Base-by-base conservation (phyloP, 2,113 vertebrate species). In the Grallaria varia region DNA sequence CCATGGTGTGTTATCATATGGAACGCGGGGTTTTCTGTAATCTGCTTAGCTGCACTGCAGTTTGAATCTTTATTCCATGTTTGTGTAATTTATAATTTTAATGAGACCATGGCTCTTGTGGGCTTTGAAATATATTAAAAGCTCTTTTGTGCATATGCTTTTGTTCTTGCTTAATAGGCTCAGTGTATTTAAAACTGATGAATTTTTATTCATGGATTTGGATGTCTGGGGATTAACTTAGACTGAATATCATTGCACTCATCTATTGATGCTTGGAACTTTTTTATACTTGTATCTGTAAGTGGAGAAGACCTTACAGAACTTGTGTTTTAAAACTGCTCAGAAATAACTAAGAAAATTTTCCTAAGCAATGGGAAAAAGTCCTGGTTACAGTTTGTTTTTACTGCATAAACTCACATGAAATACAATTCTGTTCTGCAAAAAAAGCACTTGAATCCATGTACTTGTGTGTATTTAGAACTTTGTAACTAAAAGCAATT, bases 41-140 rank as follows among this genome's bases (percentile, higher is more conserved):
- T 99, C 99, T 99, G 98, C 99, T 99, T 99, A 99, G 98, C 98
- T 97, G 98, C 98, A 97, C 98, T 98, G 98, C 98, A 98, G 98
- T 98, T 98, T 96, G 98, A 98, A 98, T 99, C 98, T 98, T 98
- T 98, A 98, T 98, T 98, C 98, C 98, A 98, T 99, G 99, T 99
- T 99, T 99, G 98, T 99, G 98, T 99, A 99, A 99, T 99, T 99
- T 99, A 99, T 98, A 98, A 99, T 98, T 99, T 99, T 99, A 99
- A 99, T 99, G 98, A 99, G 98, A 98, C 98, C 98, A 94, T 95
- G 98, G 97, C 98, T 98, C 98, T 98, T 98, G 98, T 98, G 98
- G 98, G 98, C 98, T 98, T 99, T 99, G 99, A 98, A 98, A 99
- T 99, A 98, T 98, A 98, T 98, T 98, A 98, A 98, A 98, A 98